Evolutionary conservation across 2,113 vertebrate species (phyloP), one percentile per base, ranked within the genome.

Genomic region (Circaetus cinerascens): DNA sequence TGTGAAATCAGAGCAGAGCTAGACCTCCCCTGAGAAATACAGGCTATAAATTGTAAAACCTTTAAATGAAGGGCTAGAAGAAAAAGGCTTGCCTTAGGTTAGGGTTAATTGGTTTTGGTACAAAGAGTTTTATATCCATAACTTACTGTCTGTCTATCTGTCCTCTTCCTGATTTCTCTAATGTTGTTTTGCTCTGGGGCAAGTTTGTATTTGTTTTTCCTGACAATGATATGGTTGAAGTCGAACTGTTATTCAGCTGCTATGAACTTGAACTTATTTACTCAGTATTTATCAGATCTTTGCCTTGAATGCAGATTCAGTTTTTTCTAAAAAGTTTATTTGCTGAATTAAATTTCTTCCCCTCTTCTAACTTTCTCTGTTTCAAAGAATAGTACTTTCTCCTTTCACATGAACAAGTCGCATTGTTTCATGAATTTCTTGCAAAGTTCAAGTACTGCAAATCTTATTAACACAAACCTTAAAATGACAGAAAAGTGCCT

Each of bases 111-210:
- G 95, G 97, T 96, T 97, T 96, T 86, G 94, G 95, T 97, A 98
- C 98, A 98, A 97, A 98, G 97, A 97, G 97, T 97, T 98, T 98
- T 97, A 98, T 97, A 96, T 97, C 97, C 97, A 94, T 97, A 98
- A 98, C 98, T 97, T 97, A 98, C 98, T 98, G 97, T 98, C 97
- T 98, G 97, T 98, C 97, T 97, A 95, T 98, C 97, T 96, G 91
- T 92, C 93, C 92, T 97, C 95, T 97, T 97, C 93, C 96, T 97
- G 96, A 95, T 97, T 96, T 97, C 97, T 96, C 72, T 87, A 78
- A 97, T 95, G 95, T 95, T 97, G n/a, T 95, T 96, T 98, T 91
- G 95, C 97, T 98, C 64, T 48, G 40, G 90, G 96, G 92, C 79
- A 96, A 96, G 95, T 97, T 96, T 91, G 79, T 93, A 67, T 97